Evolutionary conservation across 2,113 vertebrate species (phyloP).

Genomic region (Trematocara marginatum): DNA sequence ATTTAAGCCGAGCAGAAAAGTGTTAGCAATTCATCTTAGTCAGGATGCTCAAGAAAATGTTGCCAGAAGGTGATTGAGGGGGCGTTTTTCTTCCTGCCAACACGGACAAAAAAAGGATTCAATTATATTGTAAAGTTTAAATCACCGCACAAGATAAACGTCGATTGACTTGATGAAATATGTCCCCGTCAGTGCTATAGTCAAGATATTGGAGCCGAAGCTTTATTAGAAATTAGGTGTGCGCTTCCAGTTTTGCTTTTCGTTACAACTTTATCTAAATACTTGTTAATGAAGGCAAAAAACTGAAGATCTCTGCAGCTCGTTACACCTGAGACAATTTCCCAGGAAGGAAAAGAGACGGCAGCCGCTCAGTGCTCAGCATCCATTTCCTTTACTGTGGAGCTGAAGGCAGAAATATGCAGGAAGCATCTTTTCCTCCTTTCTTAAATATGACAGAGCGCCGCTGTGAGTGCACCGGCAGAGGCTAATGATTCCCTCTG

Average conservation of each 20-base stretch:
- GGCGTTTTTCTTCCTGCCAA: background rate
- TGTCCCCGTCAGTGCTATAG: background rate
- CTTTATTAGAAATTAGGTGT: background rate
- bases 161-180: background rate
- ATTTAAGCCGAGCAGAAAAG: background rate
- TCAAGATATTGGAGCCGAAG: background rate
- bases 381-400: background rate
- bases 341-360: background rate
- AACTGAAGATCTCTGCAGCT: background rate
- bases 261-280: background rate
- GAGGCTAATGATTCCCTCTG: background rate
- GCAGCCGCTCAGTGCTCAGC: background rate
- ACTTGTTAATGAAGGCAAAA: too few relatives aligned
- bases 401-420: background rate
- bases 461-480: background rate
- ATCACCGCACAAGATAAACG: background rate
- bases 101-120: rapidly evolving
- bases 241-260: background rate
- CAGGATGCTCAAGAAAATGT: background rate
- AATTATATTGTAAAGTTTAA: background rate
- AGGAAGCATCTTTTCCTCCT: background rate
- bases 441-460: background rate
- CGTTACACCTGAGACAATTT: background rate
- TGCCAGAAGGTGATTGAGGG: background rate
- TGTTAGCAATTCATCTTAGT: background rate